Evolutionary conservation across 2,888 invertebrate species (phyloP).

Genomic region (Drosophila lacicola): DNA sequence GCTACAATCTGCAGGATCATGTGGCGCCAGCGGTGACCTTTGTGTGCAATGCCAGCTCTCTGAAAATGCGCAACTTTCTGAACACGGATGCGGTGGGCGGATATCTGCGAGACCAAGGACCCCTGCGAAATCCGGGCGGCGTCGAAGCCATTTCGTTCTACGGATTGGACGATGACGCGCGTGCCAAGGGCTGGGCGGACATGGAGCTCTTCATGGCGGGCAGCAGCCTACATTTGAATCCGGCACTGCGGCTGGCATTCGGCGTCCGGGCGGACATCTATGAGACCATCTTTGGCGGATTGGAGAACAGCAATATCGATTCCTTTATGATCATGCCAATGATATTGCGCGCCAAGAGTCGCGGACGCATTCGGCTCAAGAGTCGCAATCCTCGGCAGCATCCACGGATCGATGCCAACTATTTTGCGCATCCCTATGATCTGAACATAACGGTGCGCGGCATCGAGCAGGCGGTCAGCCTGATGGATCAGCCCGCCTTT

Average conservation of each 20-base stretch:
- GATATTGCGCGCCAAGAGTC: slow-evolving; percentile 89
- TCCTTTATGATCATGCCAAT: slow-evolving; percentile 87
- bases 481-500: slow-evolving; percentile 86
- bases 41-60: slow-evolving; percentile 83
- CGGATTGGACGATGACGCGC: slow-evolving; percentile 85
- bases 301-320: slow-evolving; percentile 73
- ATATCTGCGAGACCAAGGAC: slow-evolving; percentile 81
- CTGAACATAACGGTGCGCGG: slow-evolving; percentile 87
- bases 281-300: slow-evolving; percentile 83
- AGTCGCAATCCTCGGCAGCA: slow-evolving; percentile 88
- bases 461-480: slow-evolving; percentile 86
- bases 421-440: slow-evolving; percentile 88
- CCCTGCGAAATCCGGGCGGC: slow-evolving; percentile 86
- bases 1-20: slow-evolving; percentile 88
- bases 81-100: slow-evolving; percentile 51
- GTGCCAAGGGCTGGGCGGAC: slow-evolving; percentile 86
- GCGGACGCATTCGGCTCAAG: slow-evolving; percentile 88
- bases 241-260: slow-evolving; percentile 80
- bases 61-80: slow-evolving; percentile 64
- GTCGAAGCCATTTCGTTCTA: slow-evolving; percentile 88
- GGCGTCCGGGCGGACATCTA: slow-evolving; percentile 85
- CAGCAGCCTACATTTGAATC: slow-evolving; percentile 84
- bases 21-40: slow-evolving; percentile 89
- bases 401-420: slow-evolving; percentile 90
- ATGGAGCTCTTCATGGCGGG: slow-evolving; percentile 89